A percentile compares a stretch with the other conserved stretches of the same genome.
Evolutionary conservation across 2,797 vertebrate species (phyloP).

Genomic region (Scomberomorus guttatus): DNA sequence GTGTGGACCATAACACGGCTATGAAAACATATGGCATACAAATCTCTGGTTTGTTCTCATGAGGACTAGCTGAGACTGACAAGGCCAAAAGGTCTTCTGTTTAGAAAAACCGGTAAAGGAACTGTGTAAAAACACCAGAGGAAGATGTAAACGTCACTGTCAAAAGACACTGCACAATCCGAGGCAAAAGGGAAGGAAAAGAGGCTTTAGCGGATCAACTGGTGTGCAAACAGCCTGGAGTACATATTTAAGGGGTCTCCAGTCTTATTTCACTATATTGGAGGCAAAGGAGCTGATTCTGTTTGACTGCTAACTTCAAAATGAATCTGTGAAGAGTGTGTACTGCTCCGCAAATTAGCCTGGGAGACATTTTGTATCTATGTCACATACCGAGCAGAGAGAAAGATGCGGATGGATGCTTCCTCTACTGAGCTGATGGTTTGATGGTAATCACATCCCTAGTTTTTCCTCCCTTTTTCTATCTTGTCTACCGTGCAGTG

Average conservation of each 20-base stretch:
- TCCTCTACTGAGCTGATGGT: conserved; percentile 61
- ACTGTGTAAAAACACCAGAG: conserved; percentile 38
- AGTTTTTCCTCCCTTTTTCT: conserved; percentile 48
- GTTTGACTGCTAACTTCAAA: conserved; percentile 79
- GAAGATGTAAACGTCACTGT: conserved; percentile 56
- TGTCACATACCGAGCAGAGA: conserved; percentile 68
- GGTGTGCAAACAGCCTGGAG: conserved; percentile 67
- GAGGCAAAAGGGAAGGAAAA: conserved; percentile 44
- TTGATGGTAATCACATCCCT: conserved; percentile 73
- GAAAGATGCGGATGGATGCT: conserved; percentile 70
- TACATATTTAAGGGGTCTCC: conserved; percentile 57
- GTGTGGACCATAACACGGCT: conserved; percentile 21
- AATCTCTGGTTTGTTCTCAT: conserved; percentile 40
- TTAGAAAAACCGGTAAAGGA: conserved; percentile 47
- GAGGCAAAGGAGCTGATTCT: conserved; percentile 66
- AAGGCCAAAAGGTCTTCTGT: conserved; percentile 42
- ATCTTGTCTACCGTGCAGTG: conserved; percentile 66
- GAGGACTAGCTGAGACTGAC: conserved; percentile 14
- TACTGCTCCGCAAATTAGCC: conserved; percentile 69
- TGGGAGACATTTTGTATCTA: conserved; percentile 74
- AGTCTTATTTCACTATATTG: conserved; percentile 49
- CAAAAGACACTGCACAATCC: conserved; percentile 32
- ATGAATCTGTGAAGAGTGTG: conserved; percentile 67
- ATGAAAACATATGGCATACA: conserved; percentile 48
- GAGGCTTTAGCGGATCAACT: conserved; percentile 56